These are phyloP conservation scores for Hypercompe scribonia DNA, from an alignment of 2,888 invertebrate species.

Conservation along the genomic window DNA sequence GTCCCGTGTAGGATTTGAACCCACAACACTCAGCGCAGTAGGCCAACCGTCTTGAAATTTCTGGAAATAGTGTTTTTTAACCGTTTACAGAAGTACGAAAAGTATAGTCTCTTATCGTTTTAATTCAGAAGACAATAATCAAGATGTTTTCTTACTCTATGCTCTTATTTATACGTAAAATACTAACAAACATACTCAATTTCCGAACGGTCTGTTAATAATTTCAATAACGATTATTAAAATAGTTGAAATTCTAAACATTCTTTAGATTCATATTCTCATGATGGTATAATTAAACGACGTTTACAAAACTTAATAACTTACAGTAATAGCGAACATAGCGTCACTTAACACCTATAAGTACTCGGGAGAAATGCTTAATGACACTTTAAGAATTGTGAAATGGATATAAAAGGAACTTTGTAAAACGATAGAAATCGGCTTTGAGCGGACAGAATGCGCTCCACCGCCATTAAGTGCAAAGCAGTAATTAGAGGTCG, in stretches of 20 bases:
- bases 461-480: slow-evolving; percentile 37
- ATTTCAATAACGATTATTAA: neutral
- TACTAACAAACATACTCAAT: neutral
- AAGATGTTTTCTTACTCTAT: too few relatives aligned
- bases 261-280: neutral
- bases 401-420: slow-evolving; percentile 29
- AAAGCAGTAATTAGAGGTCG: slow-evolving; percentile 46
- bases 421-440: slow-evolving; percentile 37
- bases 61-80: too few relatives aligned
- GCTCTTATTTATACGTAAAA: too few relatives aligned
- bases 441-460: slow-evolving; percentile 14
- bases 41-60: too few relatives aligned
- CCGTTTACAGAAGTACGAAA: too few relatives aligned
- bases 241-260: neutral
- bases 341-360: slow-evolving; percentile 3
- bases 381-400: slow-evolving; percentile 27
- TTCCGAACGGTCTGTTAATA: neutral
- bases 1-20: too few relatives aligned
- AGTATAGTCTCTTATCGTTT: too few relatives aligned
- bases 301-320: neutral
- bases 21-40: too few relatives aligned
- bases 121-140: too few relatives aligned
- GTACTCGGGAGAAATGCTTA: neutral
- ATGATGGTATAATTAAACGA: neutral
- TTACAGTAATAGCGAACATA: neutral